phyloP scores from a whole-genome alignment of 2,888 invertebrate species.

The Steinernema hermaphroditum region DNA sequence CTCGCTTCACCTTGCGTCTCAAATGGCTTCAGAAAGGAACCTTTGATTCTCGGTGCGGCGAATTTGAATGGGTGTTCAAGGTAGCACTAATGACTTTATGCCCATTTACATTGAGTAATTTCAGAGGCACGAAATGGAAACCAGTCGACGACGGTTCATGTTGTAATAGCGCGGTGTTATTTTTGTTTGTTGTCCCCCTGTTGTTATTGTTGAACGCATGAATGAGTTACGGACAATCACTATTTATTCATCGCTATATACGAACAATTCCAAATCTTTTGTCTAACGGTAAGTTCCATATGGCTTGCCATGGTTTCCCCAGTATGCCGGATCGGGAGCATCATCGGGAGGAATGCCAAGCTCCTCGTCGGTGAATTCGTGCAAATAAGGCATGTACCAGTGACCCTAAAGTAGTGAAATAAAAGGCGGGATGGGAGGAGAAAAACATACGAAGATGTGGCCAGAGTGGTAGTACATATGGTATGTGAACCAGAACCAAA shows the following conservation, averaged over 20 bases:
- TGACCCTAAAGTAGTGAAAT: constrained; percentile 52
- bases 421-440: neutral
- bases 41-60: constrained; percentile 93
- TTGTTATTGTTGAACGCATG: neutral
- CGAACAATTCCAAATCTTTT: neutral
- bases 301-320: constrained; percentile 60
- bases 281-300: constrained; percentile 59
- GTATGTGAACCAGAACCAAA: constrained; percentile 63
- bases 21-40: constrained; percentile 92
- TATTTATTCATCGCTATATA: neutral
- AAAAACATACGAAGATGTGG: constrained; percentile 34
- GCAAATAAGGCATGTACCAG: constrained; percentile 63
- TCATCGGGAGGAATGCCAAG: constrained; percentile 65
- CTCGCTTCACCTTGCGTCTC: constrained; percentile 89
- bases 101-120: constrained; percentile 71
- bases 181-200: neutral
- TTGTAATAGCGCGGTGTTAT: constrained; percentile 71
- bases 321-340: constrained; percentile 64
- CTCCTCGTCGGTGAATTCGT: constrained; percentile 65
- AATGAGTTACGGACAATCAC: neutral
- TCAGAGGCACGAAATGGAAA: constrained; percentile 89
- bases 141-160: constrained; percentile 87
- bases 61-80: constrained; percentile 87
- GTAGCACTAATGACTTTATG: constrained; percentile 45
- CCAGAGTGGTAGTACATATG: constrained; percentile 62